A percentile compares a stretch with the other conserved stretches of the same genome.
phyloP scores from a whole-genome alignment of 2,113 vertebrate genomes.

The Lathamus discolor region DNA sequence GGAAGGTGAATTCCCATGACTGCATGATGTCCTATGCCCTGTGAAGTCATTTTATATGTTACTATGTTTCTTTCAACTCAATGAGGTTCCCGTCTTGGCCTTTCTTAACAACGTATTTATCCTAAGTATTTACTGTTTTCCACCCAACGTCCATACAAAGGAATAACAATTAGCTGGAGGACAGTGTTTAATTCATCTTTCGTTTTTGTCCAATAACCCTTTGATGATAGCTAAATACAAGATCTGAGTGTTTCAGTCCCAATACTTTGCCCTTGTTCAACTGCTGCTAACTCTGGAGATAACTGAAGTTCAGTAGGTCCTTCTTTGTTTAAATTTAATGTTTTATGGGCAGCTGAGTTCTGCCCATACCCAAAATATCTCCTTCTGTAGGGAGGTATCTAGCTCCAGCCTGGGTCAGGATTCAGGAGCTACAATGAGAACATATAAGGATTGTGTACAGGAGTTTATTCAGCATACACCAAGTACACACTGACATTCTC shows the following conservation, averaged over 20 bases:
- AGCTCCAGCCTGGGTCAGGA: not conserved
- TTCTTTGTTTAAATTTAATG: not conserved
- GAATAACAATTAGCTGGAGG: not conserved
- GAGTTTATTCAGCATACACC: not conserved
- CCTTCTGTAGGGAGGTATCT: not conserved
- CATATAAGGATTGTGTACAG: not conserved
- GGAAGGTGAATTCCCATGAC: not conserved
- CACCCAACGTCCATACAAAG: not conserved
- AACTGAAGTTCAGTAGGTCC: not conserved
- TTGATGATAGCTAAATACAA: not conserved
- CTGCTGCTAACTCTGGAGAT: not conserved
- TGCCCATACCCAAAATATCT: not conserved
- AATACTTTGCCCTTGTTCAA: not conserved
- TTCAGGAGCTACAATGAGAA: not conserved
- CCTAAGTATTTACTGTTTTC: not conserved
- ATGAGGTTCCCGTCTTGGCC: not conserved
- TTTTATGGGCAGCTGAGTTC: not conserved
- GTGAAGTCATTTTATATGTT: not conserved
- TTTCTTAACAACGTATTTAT: not conserved
- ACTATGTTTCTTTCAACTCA: not conserved
- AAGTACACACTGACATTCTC: not conserved
- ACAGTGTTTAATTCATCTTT: not conserved
- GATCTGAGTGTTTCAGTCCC: not conserved
- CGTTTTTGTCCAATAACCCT: not conserved
- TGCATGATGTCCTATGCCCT: not conserved